Percentiles rank a stretch among this genome's conserved stretches.
Evolutionary conservation across 2,113 vertebrate genomes (phyloP).

Genomic region (Scartelaos histophorus): DNA sequence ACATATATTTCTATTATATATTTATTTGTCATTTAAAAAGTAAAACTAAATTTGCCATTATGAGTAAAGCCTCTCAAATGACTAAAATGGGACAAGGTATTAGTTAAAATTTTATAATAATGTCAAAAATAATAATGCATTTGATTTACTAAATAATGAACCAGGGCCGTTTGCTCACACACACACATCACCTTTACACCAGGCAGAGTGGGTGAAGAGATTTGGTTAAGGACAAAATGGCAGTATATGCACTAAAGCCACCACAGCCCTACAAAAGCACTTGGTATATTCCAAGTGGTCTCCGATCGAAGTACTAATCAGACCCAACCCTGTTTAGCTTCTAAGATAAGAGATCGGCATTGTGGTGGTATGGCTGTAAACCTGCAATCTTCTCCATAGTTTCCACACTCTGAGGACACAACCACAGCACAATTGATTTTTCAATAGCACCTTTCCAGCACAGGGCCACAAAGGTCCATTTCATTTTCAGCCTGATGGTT

Average conservation of each 20-base stretch:
- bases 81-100: no score
- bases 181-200: background rate
- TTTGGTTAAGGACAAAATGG: no score
- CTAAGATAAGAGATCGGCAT: background rate
- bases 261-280: background rate
- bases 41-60: no score
- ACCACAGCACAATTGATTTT: background rate
- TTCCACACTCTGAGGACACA: background rate
- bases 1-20: no score
- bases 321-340: background rate
- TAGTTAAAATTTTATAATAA: no score
- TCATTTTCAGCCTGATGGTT: slow-evolving; percentile 6
- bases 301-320: background rate
- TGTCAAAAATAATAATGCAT: no score
- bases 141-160: no score
- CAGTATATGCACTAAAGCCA: background rate
- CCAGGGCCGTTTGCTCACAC: background rate
- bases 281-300: background rate
- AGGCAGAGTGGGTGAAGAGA: background rate
- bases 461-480: background rate
- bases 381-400: background rate
- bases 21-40: no score
- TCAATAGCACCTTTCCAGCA: background rate
- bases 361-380: background rate
- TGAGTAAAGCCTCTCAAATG: no score